Base-by-base conservation (phyloP, 2,113 vertebrate genomes). In the Pampusana beccarii region DNA sequence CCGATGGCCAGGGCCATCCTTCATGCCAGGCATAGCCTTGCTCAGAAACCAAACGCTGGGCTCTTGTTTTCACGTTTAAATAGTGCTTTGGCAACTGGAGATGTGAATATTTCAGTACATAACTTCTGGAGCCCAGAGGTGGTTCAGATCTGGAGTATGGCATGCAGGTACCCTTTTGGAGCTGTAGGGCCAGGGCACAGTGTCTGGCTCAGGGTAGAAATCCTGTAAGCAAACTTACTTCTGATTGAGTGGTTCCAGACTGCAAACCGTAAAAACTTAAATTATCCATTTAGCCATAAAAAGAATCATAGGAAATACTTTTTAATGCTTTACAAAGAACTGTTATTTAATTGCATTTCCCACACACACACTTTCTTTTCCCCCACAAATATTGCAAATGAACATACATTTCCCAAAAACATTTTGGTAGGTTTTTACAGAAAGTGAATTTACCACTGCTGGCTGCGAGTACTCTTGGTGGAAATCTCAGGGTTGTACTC, bases 401-500 rank as follows among this genome's bases (percentile, higher is more conserved):
- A 91, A 23, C n/a, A 40, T 42, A 23, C 11, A 69, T 73, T 90
- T 79, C 66, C 36, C n/a, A 11, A 48, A 67, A 78, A 79, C 4
- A 51, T 26, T 75, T 64, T 51, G 56, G 24, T 2, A 80, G 44
- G 8, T 82, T 86, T 89, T 75, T 61, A 53, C 16, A 91, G n/a
- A 61, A 82, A 82, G 28, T 33, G 26, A 51, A 80, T 94, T 75
- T 80, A 54, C 28, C 31, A 8, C 53, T 79, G n/a, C 50, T 87
- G 75, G 33, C 85, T 90, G 44, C 13, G 78, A 29, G 11, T 50
- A 46, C 69, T 73, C 64, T 82, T 36, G 82, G n/a, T 90, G 82
- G 81, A 70, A 93, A 74, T 75, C 81, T 94, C 79, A 83, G 90
- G 65, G 85, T 75, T 80, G 48, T 54, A 79, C 66, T 58, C 58